Evolutionary conservation across 92 coral and sea anemone species (phyloP).

Genomic region (Paragorgia papillata): DNA sequence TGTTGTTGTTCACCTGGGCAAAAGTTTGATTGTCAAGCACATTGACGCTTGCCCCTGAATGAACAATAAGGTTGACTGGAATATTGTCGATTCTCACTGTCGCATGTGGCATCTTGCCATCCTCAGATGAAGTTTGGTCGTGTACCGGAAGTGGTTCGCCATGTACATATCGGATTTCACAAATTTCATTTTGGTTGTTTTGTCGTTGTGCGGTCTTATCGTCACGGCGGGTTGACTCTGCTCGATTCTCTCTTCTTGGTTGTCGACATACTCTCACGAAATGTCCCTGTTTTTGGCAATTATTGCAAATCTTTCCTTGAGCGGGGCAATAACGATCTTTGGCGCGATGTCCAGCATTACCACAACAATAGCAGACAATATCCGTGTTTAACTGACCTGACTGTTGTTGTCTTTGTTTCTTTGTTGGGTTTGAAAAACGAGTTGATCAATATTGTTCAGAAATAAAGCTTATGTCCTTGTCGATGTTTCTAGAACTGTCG

Average conservation of each 20-base stretch:
- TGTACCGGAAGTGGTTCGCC: conserved; percentile 1
- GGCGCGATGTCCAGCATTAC: conserved; percentile 39
- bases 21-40: not conserved
- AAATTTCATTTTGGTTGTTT: too few species aligned
- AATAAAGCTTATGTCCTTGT: conserved; percentile 1
- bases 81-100: conserved; percentile 1
- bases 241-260: not conserved
- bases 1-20: not conserved
- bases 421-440: not conserved
- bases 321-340: conserved; percentile 49
- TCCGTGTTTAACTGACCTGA: not conserved
- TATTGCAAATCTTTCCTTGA: conserved; percentile 14
- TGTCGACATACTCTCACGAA: conserved; percentile 39
- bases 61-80: not conserved
- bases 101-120: conserved; percentile 11
- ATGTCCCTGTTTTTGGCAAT: conserved; percentile 45
- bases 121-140: conserved; percentile 9
- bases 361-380: conserved; percentile 46
- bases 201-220: too few species aligned
- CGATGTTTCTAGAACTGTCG: conserved; percentile 2
- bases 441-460: conserved; percentile 1
- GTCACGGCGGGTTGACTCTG: too few species aligned
- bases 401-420: too few species aligned
- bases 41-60: conserved; percentile 1
- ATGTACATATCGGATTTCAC: too few species aligned